A percentile compares a stretch with the other conserved stretches of the same genome.
These are phyloP conservation scores for Tricholauxania praeusta DNA, from an alignment of 2,888 invertebrate species.

Conservation along the genomic window DNA sequence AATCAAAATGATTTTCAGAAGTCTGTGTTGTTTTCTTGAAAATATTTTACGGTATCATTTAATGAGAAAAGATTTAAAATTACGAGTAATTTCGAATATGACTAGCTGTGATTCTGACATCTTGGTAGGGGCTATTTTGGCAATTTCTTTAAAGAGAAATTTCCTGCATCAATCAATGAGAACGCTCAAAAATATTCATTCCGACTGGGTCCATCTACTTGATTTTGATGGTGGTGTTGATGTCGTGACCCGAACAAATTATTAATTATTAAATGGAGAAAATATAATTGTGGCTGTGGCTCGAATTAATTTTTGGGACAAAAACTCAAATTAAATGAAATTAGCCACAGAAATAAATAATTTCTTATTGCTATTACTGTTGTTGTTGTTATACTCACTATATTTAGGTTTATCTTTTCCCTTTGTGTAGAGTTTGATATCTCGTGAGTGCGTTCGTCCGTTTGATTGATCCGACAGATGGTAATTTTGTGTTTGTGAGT, in stretches of 20 bases:
- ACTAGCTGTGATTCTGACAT: too few species aligned
- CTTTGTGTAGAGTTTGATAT: conserved; percentile 23
- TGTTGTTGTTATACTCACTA: conserved; percentile 11
- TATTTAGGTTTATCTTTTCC: neutral
- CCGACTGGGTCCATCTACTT: neutral
- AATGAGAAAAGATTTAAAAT: too few species aligned
- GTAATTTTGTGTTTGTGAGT: conserved; percentile 48
- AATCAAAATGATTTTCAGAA: too few species aligned
- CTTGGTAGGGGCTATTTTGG: too few species aligned
- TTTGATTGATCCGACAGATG: conserved; percentile 65
- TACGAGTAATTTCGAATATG: too few species aligned
- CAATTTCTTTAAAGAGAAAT: too few species aligned
- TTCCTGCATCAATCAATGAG: too few species aligned
- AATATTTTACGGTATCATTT: too few species aligned
- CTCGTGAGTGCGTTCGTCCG: conserved; percentile 56
- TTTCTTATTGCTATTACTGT: conserved; percentile 9
- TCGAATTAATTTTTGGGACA: conserved; percentile 51
- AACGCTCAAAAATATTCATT: too few species aligned
- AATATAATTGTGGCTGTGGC: conserved; percentile 60
- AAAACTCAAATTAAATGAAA: conserved; percentile 63
- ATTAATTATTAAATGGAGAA: conserved; percentile 64
- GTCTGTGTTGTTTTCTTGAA: too few species aligned
- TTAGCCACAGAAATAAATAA: conserved; percentile 57
- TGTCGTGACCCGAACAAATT: conserved; percentile 65
- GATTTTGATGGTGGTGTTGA: conserved; percentile 12